phyloP scores from a whole-genome alignment of 2,888 invertebrate genomes.

The Cheilosia vulpina region DNA sequence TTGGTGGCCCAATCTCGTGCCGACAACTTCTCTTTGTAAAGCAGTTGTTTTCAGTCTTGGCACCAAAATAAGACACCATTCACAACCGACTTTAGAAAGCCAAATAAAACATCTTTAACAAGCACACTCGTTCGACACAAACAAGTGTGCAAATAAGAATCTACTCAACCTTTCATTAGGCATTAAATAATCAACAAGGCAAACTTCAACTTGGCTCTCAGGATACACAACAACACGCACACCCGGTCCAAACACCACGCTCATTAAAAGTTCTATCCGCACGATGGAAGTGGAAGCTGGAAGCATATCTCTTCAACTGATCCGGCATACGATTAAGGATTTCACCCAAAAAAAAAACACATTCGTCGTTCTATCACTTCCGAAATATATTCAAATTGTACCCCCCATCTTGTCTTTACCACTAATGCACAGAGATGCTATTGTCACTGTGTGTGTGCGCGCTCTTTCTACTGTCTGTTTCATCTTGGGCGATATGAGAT shows the following conservation, averaged over 20 bases:
- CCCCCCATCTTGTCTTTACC: neutral
- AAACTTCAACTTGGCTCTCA: slow-evolving; percentile 7
- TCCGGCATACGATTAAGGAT: slow-evolving; percentile 24
- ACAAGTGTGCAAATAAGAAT: slow-evolving; percentile 11
- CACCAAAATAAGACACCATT: neutral
- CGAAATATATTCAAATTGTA: neutral
- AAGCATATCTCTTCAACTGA: slow-evolving; percentile 11
- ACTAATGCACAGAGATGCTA: neutral
- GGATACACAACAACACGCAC: neutral
- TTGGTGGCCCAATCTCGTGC: too few species aligned
- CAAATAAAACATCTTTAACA: neutral
- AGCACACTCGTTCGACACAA: neutral
- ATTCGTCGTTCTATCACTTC: slow-evolving; percentile 9
- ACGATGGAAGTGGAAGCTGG: neutral
- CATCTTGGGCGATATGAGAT: slow-evolving; percentile 5
- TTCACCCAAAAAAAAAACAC: slow-evolving; percentile 1
- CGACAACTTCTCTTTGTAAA: too few species aligned
- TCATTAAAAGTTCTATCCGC: slow-evolving; percentile 30
- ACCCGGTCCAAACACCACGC: neutral
- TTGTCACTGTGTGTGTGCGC: neutral
- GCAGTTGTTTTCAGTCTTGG: too few species aligned
- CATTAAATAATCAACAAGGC: slow-evolving; percentile 31
- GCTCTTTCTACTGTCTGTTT: neutral
- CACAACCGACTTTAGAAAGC: neutral
- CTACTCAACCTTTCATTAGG: slow-evolving; percentile 27